Percentiles rank a stretch among this genome's conserved stretches.
phyloP scores from a whole-genome alignment of 2,113 vertebrate genomes.

The Microcebus griseorufus region DNA sequence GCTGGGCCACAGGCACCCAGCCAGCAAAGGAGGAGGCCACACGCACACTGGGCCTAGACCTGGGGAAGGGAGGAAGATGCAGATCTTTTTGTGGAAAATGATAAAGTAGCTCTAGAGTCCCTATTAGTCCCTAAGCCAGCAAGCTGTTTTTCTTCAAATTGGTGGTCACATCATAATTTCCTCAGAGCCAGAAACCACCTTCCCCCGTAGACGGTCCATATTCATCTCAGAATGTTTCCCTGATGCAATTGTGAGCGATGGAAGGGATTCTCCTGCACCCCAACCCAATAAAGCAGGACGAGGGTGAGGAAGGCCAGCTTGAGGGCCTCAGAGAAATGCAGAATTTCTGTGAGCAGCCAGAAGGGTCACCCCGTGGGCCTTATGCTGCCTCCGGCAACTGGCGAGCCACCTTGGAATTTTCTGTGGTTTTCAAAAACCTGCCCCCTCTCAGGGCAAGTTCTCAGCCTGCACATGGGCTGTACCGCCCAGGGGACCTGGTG shows the following conservation, averaged over 20 bases:
- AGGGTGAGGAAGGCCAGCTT: not conserved
- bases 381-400: not conserved
- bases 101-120: not conserved
- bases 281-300: not conserved
- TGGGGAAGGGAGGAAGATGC: not conserved
- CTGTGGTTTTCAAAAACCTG: not conserved
- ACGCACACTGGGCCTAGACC: not conserved
- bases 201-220: rapidly evolving
- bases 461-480: not conserved
- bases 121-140: not conserved
- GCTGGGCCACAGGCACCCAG: not conserved
- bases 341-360: not conserved
- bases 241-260: not conserved
- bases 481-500: not conserved
- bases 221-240: not conserved
- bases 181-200: not conserved
- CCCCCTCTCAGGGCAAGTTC: not conserved
- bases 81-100: not conserved
- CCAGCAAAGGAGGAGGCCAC: not conserved
- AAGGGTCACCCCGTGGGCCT: not conserved
- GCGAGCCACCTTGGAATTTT: not conserved
- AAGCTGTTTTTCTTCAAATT: not conserved
- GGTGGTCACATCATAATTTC: not conserved
- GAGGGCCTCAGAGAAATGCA: not conserved
- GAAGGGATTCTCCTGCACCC: not conserved